A percentile compares a stretch with the other conserved stretches of the same genome.
Conservation (phyloP, 2,888 invertebrate genomes). For the Andrena minutula region DNA sequence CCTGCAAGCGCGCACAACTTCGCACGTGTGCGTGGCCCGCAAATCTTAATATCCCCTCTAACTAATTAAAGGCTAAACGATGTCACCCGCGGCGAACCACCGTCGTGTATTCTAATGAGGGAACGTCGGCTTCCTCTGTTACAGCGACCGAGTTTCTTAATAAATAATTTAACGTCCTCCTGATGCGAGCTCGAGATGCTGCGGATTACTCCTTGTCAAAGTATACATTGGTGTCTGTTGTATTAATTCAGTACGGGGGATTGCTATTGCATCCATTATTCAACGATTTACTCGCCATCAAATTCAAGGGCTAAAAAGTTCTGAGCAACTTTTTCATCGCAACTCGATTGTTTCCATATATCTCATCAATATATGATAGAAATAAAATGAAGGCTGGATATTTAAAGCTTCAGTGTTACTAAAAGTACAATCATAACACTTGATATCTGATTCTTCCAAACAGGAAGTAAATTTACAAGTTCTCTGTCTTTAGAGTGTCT, state of each 20-base stretch:
- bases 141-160: constrained; percentile 14
- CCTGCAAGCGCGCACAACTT: background rate
- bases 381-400: no score
- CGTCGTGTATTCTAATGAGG: constrained; percentile 51
- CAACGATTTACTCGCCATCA: background rate
- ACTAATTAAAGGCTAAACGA: constrained; percentile 75
- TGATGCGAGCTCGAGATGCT: background rate
- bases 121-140: constrained; percentile 15
- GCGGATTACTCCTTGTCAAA: background rate
- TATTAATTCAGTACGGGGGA: constrained; percentile 8
- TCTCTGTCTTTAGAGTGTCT: no score
- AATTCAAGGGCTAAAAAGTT: no score
- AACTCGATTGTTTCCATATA: no score
- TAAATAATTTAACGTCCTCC: constrained; percentile 35
- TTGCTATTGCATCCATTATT: background rate
- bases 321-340: no score
- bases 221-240: background rate
- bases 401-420: no score
- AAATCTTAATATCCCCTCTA: constrained; percentile 72
- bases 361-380: no score
- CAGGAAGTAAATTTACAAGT: no score
- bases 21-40: constrained; percentile 14
- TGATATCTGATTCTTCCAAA: no score
- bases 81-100: constrained; percentile 74
- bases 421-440: no score